Base-by-base conservation (phyloP, 2,113 vertebrate species). In the Datnioides undecimradiatus region DNA sequence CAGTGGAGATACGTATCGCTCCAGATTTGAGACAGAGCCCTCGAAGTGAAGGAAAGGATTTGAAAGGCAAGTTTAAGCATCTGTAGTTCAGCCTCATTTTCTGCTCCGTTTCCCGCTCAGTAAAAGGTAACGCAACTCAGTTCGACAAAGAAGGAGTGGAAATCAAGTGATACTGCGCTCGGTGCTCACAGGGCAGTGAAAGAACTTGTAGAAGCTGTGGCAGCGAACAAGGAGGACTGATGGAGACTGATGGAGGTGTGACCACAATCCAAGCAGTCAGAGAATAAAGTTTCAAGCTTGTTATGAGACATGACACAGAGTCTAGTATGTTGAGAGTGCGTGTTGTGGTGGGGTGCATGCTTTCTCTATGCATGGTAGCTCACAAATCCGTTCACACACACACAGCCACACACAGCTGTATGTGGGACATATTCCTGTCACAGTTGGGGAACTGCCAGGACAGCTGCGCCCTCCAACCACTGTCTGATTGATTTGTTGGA, bases 401-500 rank as follows among this genome's bases (percentile, higher is more conserved):
- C 46, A 46, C 13, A 38, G 25, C 49, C 63, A 55, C 62, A 59
- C 63, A 57, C 3, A 71, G 34, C 51, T 76, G 34, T 54, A 63
- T 55, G 66, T 78, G 49, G 76, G 69, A 84, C 57, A 77, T 65
- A 76, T 84, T 83, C 77, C 71, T 33, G 71, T 87, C 76, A 83
- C 79, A 74, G 70, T 86, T 88, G 79, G 82, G 58, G 58, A 75
- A 25, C 76, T 71, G 65, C 70, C 62, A 74, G 73, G 54, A 73
- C 85, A 86, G 72, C 75, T 79, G 63, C 31, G 38, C 83, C 89
- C 88, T 82, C 83, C 51, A 90, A 87, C 81, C 81, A 87, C 77
- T 78, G 69, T 85, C 76, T 89, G 85, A 93, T 88, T 88, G 85
- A 91, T 87, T 89, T 76, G 86, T 81, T 79, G 73, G 78, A 70